Evolutionary conservation across 2,888 invertebrate genomes (phyloP), one percentile per base, ranked within the genome.

Genomic region (Rotaria macrura): DNA sequence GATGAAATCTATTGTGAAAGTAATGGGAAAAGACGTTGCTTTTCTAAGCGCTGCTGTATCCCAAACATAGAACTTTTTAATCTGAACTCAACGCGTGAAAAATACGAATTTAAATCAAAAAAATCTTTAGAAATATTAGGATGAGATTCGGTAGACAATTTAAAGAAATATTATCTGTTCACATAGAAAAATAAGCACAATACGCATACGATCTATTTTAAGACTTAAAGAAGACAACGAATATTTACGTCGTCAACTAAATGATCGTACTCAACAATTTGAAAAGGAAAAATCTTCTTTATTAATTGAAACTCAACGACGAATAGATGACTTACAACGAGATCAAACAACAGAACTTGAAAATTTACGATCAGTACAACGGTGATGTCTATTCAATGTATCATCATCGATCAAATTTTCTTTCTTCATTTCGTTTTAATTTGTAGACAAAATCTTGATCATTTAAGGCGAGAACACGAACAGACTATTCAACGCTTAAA

Each of bases 211-310:
- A 9, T 57, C 20, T 74, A 23, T 74, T 3, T 25, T 79, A 25
- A 79, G 74, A 79, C 25, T 43, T 25, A 79, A 79, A 43, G 74
- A 79, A 79, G 74, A 79, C 40, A 79, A 79, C 43, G 74, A 79
- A 79, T 43, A 79, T 79, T 79, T 79, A 43, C 38, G 40, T 38
- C 43, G 74, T 79, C 74, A 79, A 79, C 23, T 79, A 25, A 40
- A 79, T 43, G 74, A 79, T 43, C 74, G 74, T 43, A 38, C 74
- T 12, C 74, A 43, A 43, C 74, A 79, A 79, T 79, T 10, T 43
- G 74, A 79, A 43, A 79, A 23, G 10, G 74, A 79, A 40, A 79
- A 79, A 79, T 25, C 74, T 12, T 25, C 74, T 9, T 43, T 79
- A 40, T 23, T 43, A 43, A 4, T 43, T 20, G 74, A 79, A 23